Evolutionary conservation across 1,140 invertebrate species (phyloP), one percentile per base, ranked within the genome.

Genomic region (Drosophila bocqueti): DNA sequence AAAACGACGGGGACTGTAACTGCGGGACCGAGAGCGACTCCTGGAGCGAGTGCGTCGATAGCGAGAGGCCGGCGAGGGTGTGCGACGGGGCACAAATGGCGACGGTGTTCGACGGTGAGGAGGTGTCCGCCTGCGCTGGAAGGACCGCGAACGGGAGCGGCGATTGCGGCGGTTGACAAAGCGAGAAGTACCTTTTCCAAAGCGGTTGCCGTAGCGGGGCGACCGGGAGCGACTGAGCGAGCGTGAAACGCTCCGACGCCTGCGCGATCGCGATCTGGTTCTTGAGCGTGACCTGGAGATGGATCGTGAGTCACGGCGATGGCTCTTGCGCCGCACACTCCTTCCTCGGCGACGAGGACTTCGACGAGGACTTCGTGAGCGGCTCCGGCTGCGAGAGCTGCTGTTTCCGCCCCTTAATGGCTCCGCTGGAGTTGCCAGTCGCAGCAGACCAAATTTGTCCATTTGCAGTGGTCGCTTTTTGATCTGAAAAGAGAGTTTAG

Each of bases 401-500:
- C 75, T 78, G 40, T 72, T 69, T 1, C 72, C 58, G 7, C 67
- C 43, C 26, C 21, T 29, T 10, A 71, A 38, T 1, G 43, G 24
- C 54, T 76, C 78, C 21, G 78, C 92, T 38, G 94, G 94, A 82
- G 94, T 83, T 21, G 94, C 93, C 52, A 95, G 78, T 0, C 95
- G 94, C 91, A 96, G 94, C 60, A 95, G 94, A 4, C 95, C 95
- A 77, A 96, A 95, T 92, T 96, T 96, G 91, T 96, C 95, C 71
- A 96, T 92, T 31, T 95, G 95, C 49, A 94, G 91, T 42, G 94
- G 93, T 68, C 83, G 85, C 31, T 83, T 91, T 26, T 83, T 91
- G 18, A 92, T 85, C 61, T 92, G 91, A 74, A 92, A 92, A 15
- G 91, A 92, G 3, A 92, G 66, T 18, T 91, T 87, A 9, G 49